Conservation (phyloP, 2,797 vertebrate genomes). For the Calcarius lapponicus region DNA sequence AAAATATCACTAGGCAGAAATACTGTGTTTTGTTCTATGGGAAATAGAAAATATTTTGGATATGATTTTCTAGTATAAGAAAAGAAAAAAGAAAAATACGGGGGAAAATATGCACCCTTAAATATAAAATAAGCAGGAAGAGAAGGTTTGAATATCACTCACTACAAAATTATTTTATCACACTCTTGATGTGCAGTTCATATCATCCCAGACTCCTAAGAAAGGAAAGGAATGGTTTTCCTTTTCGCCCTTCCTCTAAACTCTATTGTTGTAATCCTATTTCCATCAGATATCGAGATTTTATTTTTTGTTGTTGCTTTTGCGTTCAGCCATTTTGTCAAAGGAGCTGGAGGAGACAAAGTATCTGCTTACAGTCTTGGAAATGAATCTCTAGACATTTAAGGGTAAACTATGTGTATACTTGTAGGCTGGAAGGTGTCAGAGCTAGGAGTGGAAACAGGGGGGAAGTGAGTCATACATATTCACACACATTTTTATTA, state of each 20-base stretch:
- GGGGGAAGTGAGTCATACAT: rapidly evolving
- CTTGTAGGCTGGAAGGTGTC: not conserved
- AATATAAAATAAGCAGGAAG: not conserved
- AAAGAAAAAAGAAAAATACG: not conserved
- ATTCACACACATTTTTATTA: not conserved
- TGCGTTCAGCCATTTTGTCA: not conserved
- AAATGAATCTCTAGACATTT: not conserved
- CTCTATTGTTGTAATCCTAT: not conserved
- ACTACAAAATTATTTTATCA: not conserved
- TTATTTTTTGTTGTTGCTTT: not conserved
- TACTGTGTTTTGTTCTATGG: not conserved
- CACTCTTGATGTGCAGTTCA: not conserved
- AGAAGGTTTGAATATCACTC: not conserved
- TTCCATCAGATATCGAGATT: not conserved
- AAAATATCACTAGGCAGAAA: not conserved
- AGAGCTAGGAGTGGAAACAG: not conserved
- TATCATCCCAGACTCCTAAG: not conserved
- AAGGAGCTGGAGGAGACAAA: not conserved
- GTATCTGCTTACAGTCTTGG: not conserved
- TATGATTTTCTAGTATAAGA: not conserved
- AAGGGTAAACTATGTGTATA: not conserved
- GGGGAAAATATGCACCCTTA: not conserved
- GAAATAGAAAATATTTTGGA: rapidly evolving
- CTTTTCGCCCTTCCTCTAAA: not conserved
- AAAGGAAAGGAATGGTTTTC: not conserved